Conservation (phyloP, 2,113 vertebrate species). For the Galbula dea region DNA sequence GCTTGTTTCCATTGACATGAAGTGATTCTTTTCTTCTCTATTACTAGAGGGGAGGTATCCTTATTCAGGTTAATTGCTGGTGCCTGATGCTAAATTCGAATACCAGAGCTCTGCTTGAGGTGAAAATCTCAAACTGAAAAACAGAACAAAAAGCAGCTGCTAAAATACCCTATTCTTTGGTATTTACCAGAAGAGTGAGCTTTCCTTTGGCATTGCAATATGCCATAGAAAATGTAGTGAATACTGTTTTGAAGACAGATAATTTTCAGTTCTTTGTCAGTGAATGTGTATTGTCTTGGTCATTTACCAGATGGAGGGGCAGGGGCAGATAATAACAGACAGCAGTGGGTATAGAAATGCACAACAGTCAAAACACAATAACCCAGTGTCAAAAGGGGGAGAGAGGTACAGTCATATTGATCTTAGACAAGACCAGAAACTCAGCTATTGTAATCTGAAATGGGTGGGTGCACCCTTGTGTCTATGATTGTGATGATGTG, state of each 20-base stretch:
- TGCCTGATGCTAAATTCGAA: background rate
- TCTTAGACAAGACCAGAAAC: background rate
- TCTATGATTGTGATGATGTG: background rate
- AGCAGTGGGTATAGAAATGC: background rate
- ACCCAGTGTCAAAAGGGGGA: background rate
- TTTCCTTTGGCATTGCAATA: background rate
- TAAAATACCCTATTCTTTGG: background rate
- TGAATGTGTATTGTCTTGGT: background rate
- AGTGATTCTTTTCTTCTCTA: conserved; percentile 6
- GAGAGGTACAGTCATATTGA: background rate
- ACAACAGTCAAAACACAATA: background rate
- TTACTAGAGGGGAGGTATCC: conserved; percentile 1
- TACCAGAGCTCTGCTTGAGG: background rate
- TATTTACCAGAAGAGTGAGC: background rate
- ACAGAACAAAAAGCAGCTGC: background rate
- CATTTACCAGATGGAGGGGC: background rate
- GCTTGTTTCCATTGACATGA: conserved; percentile 32
- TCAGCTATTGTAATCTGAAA: background rate
- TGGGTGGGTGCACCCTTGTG: background rate
- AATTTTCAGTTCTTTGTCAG: background rate
- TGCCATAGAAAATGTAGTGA: background rate
- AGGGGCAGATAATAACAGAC: background rate
- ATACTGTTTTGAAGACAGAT: background rate
- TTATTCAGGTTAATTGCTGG: conserved; percentile 45
- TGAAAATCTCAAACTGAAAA: background rate